These are phyloP conservation scores for Atrichornis clamosus DNA, from an alignment of 2,113 vertebrate genomes.

Conservation along the genomic window DNA sequence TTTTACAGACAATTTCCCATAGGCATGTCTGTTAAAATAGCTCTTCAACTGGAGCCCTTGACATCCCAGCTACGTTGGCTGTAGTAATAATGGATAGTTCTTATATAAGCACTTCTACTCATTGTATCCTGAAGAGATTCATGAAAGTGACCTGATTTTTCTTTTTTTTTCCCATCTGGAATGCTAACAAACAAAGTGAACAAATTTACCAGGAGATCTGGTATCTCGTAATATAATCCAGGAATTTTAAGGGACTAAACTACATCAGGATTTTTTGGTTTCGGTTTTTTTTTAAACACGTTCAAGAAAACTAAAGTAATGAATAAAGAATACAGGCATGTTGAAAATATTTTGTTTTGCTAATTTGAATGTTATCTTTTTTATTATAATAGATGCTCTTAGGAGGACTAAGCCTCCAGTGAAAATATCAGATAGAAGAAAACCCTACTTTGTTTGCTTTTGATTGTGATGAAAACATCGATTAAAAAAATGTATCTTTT, in stretches of 20 bases:
- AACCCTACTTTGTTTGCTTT: neutral
- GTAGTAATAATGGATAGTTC: neutral
- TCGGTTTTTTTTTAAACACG: neutral
- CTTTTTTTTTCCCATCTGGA: neutral
- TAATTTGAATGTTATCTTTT: neutral
- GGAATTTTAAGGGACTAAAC: neutral
- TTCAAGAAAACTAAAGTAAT: neutral
- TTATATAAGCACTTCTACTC: neutral
- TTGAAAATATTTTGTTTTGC: neutral
- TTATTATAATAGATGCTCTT: neutral
- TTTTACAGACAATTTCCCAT: neutral
- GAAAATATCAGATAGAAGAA: neutral
- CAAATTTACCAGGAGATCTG: neutral
- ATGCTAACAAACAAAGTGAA: neutral
- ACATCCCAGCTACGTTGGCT: neutral
- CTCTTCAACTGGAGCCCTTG: neutral
- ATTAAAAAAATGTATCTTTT: neutral
- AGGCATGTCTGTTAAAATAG: neutral
- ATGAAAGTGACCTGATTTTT: neutral
- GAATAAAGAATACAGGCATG: neutral
- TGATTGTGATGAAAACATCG: neutral
- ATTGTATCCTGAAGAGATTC: neutral
- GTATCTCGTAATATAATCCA: neutral
- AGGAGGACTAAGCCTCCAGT: neutral
- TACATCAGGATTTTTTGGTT: rapidly evolving